phyloP scores from a whole-genome alignment of 2,113 vertebrate species.

The Erythrolamprus reginae region DNA sequence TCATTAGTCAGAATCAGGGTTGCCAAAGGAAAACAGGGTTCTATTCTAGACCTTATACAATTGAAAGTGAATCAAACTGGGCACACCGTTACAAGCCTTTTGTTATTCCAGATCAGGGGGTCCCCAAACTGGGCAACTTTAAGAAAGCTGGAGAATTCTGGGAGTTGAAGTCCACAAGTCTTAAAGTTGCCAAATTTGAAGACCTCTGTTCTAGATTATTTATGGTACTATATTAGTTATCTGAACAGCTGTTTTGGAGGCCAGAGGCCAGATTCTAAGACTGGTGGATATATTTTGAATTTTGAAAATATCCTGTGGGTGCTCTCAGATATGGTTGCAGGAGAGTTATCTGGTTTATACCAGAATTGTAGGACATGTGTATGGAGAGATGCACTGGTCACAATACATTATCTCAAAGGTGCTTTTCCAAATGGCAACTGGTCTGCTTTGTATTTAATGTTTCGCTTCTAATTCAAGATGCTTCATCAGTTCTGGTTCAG shows the following conservation, averaged over 20 bases:
- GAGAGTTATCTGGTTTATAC: background rate
- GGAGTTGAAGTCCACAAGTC: too few species aligned
- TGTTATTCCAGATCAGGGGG: background rate
- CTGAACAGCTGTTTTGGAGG: background rate
- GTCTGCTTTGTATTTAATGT: too few species aligned
- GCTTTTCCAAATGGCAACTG: too few species aligned
- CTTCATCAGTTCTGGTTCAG: background rate
- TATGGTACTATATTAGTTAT: background rate
- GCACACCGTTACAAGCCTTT: background rate
- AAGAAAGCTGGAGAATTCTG: too few species aligned
- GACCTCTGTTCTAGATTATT: background rate
- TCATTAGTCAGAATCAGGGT: background rate
- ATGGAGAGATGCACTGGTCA: background rate
- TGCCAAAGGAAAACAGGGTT: background rate
- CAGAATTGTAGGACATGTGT: background rate
- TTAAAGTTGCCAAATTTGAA: too few species aligned
- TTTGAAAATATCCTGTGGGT: background rate
- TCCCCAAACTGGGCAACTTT: too few species aligned
- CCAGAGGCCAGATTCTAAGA: background rate
- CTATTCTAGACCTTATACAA: background rate
- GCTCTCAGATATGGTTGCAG: background rate
- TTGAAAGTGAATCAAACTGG: background rate
- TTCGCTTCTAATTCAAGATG: too few species aligned
- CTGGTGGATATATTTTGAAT: background rate
- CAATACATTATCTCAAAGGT: too few species aligned